A percentile compares a stretch with the other conserved stretches of the same genome.
phyloP scores from a whole-genome alignment of 1,140 invertebrate genomes.

The Cyclargus thomasi region DNA sequence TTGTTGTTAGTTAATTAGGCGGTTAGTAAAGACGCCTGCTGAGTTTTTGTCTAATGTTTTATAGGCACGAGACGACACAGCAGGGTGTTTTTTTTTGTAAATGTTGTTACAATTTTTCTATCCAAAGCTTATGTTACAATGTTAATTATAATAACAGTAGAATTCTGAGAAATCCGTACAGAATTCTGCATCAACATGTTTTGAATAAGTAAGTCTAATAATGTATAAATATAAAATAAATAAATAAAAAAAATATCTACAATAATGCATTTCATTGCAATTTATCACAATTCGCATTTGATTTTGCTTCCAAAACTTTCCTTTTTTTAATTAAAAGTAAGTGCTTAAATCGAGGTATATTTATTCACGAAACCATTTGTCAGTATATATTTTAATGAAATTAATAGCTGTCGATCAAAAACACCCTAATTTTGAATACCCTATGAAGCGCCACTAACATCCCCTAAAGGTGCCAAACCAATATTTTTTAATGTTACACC shows the following conservation, averaged over 20 bases:
- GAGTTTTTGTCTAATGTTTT: background rate
- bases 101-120: background rate
- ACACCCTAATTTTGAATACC: background rate
- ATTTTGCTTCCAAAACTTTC: too few species aligned
- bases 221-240: too few species aligned
- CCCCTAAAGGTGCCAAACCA: background rate
- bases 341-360: background rate
- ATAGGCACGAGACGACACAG: background rate
- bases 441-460: background rate
- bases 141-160: too few species aligned
- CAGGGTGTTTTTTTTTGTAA: background rate
- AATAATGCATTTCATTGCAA: too few species aligned
- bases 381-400: background rate
- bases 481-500: background rate
- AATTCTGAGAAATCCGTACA: too few species aligned
- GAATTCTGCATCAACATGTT: too few species aligned
- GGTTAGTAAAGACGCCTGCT: background rate
- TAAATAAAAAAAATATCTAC: too few species aligned
- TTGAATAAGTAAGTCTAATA: too few species aligned
- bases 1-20: conserved; percentile 1
- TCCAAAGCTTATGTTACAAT: too few species aligned
- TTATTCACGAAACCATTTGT: background rate
- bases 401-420: conserved; percentile 3
- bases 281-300: too few species aligned
- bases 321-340: too few species aligned